phyloP scores from a whole-genome alignment of 2,888 invertebrate species.

The Tipula lateralis region DNA sequence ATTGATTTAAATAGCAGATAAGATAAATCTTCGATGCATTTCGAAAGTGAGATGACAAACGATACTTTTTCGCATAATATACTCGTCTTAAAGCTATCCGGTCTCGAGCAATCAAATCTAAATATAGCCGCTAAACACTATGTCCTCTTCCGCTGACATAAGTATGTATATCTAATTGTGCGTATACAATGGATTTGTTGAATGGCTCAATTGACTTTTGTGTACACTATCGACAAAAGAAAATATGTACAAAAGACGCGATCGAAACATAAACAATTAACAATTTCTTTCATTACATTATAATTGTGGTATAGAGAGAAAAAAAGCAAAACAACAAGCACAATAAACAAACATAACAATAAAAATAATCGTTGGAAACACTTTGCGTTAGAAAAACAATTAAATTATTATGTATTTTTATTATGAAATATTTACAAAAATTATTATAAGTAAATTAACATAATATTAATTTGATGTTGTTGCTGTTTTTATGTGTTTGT shows the following conservation, averaged over 20 bases:
- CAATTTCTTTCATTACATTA: not conserved
- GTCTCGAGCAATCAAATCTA: no score
- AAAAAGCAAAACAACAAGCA: no score
- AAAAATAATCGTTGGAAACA: not conserved
- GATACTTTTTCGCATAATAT: not conserved
- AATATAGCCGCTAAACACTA: not conserved
- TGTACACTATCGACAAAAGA: not conserved
- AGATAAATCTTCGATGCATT: not conserved
- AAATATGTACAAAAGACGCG: slow-evolving; percentile 15
- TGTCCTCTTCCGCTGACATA: not conserved
- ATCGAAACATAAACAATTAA: not conserved
- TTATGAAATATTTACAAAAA: not conserved
- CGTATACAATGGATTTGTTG: not conserved
- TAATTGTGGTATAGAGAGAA: not conserved
- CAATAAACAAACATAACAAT: not conserved
- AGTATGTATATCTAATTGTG: not conserved
- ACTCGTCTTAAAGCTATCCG: not conserved
- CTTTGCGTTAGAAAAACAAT: slow-evolving; percentile 11
- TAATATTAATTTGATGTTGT: not conserved
- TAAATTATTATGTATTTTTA: not conserved
- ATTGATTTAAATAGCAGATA: not conserved
- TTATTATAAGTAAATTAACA: not conserved
- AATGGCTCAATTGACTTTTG: not conserved
- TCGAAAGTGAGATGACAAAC: not conserved
- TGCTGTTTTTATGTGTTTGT: not conserved